Conservation (phyloP, 2,113 vertebrate species). For the Lagopus muta region DNA sequence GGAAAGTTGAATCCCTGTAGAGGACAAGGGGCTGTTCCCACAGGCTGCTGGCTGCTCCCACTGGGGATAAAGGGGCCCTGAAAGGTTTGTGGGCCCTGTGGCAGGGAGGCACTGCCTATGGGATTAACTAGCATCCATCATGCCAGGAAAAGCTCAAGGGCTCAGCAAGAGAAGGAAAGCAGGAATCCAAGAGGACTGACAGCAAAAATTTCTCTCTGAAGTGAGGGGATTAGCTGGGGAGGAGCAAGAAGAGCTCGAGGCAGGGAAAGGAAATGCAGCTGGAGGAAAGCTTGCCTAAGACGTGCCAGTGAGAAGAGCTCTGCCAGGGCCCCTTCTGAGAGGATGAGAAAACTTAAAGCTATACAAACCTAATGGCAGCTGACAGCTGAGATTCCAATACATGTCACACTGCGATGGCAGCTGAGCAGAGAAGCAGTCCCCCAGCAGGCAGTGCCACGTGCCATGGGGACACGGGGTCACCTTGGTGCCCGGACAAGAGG, state of each 20-base stretch:
- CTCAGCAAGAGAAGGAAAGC: neutral
- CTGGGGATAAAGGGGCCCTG: neutral
- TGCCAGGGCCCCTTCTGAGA: neutral
- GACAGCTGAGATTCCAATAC: neutral
- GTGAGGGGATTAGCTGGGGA: neutral
- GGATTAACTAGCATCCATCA: neutral
- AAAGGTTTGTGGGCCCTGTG: neutral
- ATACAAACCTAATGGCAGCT: neutral
- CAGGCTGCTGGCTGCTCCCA: neutral
- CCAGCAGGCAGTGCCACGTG: neutral
- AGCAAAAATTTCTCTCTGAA: neutral
- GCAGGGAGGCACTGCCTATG: neutral
- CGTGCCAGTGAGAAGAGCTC: neutral
- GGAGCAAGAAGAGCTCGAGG: neutral
- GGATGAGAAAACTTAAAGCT: neutral
- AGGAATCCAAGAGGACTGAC: neutral
- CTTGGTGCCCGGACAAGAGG: neutral
- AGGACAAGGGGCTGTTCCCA: neutral
- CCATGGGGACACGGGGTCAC: neutral
- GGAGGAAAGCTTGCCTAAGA: neutral
- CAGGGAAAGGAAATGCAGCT: neutral
- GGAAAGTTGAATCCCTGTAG: neutral
- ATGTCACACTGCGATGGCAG: neutral
- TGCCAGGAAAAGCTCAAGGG: conserved; percentile 21
- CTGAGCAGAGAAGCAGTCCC: neutral